Conservation (phyloP, 1,140 invertebrate genomes). For the Drosophila setifemur region DNA sequence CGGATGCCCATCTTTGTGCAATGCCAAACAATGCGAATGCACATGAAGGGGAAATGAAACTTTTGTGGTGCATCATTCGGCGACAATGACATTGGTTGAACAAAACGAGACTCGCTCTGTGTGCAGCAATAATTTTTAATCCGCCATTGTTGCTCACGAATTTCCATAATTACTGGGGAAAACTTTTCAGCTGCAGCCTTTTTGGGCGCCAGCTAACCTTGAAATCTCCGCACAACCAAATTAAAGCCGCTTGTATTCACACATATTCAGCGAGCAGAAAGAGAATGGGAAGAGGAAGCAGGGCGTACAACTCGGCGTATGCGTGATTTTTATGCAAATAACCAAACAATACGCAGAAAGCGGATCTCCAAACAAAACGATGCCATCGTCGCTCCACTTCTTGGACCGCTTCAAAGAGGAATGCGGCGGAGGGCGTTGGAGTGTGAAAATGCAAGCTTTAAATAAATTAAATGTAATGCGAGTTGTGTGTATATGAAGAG, state of each 20-base stretch:
- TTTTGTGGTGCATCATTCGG: slow-evolving; percentile 51
- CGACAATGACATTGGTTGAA: slow-evolving; percentile 53
- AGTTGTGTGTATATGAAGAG: slow-evolving; percentile 17
- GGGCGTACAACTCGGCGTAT: slow-evolving; percentile 40
- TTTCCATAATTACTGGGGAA: slow-evolving; percentile 67
- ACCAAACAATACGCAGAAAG: slow-evolving; percentile 50
- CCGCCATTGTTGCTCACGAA: slow-evolving; percentile 58
- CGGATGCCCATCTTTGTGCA: slow-evolving; percentile 60
- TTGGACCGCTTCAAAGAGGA: no score
- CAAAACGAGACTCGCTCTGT: slow-evolving; percentile 22
- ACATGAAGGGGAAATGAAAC: slow-evolving; percentile 58
- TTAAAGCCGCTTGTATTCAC: slow-evolving; percentile 46
- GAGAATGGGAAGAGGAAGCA: no score
- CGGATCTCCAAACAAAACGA: slow-evolving; percentile 59
- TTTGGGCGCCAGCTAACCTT: slow-evolving; percentile 42
- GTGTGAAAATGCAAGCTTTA: slow-evolving; percentile 71
- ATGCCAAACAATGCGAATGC: slow-evolving; percentile 64
- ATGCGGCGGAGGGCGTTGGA: slow-evolving; percentile 20
- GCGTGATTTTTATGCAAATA: slow-evolving; percentile 74
- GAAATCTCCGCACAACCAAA: slow-evolving; percentile 26
- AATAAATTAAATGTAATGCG: slow-evolving; percentile 71
- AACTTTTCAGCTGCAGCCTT: slow-evolving; percentile 24
- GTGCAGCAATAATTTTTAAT: slow-evolving; percentile 57
- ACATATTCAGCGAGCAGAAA: neutral
- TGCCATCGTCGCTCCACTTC: slow-evolving; percentile 34